Conservation (phyloP, 2,888 invertebrate genomes). For the Byasa hedistus region DNA sequence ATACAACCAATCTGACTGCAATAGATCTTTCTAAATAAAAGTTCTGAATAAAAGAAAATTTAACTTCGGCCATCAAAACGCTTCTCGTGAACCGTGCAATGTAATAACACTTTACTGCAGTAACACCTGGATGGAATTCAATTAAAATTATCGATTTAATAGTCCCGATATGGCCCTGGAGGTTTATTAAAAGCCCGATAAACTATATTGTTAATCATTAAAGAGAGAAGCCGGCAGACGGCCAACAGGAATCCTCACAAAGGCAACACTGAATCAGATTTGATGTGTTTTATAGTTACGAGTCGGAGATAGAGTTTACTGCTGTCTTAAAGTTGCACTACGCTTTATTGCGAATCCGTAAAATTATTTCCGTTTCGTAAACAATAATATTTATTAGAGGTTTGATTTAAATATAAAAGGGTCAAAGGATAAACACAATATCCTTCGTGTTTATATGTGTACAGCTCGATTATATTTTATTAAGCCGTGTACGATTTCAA, state of each 20-base stretch:
- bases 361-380: constrained; percentile 22
- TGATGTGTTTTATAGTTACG: constrained; percentile 67
- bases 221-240: constrained; percentile 48
- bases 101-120: constrained; percentile 47
- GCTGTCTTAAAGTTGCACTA: constrained; percentile 44
- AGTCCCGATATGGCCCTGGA: constrained; percentile 46
- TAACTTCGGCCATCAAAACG: not conserved
- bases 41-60: not conserved
- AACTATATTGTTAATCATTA: constrained; percentile 53
- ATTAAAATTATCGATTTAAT: constrained; percentile 67
- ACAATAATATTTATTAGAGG: constrained; percentile 6
- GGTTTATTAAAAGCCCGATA: constrained; percentile 65
- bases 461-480: not conserved
- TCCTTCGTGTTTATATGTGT: not conserved
- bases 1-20: no score
- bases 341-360: constrained; percentile 20
- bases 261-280: constrained; percentile 65
- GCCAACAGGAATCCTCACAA: constrained; percentile 58
- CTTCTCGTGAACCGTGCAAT: constrained; percentile 17
- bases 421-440: not conserved
- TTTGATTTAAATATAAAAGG: not conserved
- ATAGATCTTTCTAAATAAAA: not conserved
- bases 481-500: not conserved
- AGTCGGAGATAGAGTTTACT: constrained; percentile 60
- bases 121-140: constrained; percentile 65